Base-by-base conservation (phyloP, 2,888 invertebrate genomes). In the Microctonus hyperodae region DNA sequence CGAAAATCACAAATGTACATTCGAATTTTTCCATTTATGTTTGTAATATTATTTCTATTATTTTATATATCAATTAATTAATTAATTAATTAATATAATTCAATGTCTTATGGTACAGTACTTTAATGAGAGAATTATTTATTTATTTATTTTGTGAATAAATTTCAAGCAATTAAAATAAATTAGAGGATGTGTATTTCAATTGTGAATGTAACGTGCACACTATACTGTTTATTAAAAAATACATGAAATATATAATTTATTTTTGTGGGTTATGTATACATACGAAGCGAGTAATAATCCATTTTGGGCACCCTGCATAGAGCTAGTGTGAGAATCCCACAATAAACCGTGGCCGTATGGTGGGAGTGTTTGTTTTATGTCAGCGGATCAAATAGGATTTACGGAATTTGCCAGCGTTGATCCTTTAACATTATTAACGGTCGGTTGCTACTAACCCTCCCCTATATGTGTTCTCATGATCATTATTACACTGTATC, bases 351-450 rank as follows among this genome's bases (percentile, higher is more conserved):
- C 64, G 57, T 63, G 33, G 55, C 57, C 59, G 58, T 59, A 70
- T 68, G 73, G 70, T 72, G 76, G 74, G 78, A 70, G 80, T 79
- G 78, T 78, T 80, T 81, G 78, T 80, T 80, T 79, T 77, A 79
- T 79, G 79, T 79, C 76, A 70, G 63, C 69, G 73, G 79, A 77
- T 81, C 78, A 78, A 76, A 76, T 72, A 67, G 81, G 81, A 80
- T 82, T 81, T 79, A 75, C 74, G 72, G 72, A 79, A 78, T 75
- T 76, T 72, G 70, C 66, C 64, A 56, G 22, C 62, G 66, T 58
- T 68, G 72, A 73, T 74, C 74, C 75, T 73, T 72, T 73, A 70
- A 70, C 68, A 69, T 70, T 73, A 71, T 70, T 73, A 72, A 73
- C 73, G 72, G 61, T 70, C 70, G 69, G 70, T 67, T 66, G 68